A percentile compares a stretch with the other conserved stretches of the same genome.
phyloP scores from a whole-genome alignment of 1,140 invertebrate species.

The Trichoplusia ni region DNA sequence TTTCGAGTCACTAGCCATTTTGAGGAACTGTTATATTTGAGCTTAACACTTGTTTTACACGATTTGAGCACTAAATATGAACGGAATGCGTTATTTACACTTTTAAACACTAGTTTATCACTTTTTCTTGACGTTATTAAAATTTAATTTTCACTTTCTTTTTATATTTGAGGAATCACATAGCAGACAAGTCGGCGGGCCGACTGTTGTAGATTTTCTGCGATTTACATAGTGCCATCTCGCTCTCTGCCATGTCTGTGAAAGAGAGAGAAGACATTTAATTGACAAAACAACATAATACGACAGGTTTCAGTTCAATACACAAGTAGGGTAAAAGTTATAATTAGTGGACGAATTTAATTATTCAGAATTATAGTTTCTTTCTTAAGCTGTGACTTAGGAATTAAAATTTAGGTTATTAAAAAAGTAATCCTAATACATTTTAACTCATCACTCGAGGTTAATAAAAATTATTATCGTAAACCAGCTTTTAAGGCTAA shows the following conservation, averaged over 20 bases:
- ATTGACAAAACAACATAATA: slow-evolving; percentile 58
- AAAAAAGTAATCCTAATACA: too few species aligned
- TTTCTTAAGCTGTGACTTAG: too few species aligned
- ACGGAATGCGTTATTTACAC: slow-evolving; percentile 48
- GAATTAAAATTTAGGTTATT: too few species aligned
- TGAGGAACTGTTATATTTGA: slow-evolving; percentile 70
- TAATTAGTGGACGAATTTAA: not conserved
- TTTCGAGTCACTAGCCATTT: slow-evolving; percentile 60
- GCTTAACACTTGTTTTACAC: too few species aligned
- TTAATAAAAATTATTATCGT: too few species aligned
- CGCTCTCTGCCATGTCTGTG: slow-evolving; percentile 50
- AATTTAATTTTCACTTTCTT: slow-evolving; percentile 28
- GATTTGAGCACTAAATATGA: slow-evolving; percentile 47
- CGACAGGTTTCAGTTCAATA: slow-evolving; percentile 52
- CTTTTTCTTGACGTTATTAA: slow-evolving; percentile 11
- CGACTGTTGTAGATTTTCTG: slow-evolving; percentile 42
- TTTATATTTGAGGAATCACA: slow-evolving; percentile 29
- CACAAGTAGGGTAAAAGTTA: slow-evolving; percentile 26
- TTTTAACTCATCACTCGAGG: too few species aligned
- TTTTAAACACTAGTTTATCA: slow-evolving; percentile 7
- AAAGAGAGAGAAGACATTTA: slow-evolving; percentile 57
- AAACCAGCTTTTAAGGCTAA: too few species aligned
- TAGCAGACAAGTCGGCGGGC: slow-evolving; percentile 31
- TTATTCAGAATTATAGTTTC: not conserved
- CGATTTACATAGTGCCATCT: slow-evolving; percentile 40